phyloP scores from a whole-genome alignment of 2,113 vertebrate genomes.

The Tringa solitaria region DNA sequence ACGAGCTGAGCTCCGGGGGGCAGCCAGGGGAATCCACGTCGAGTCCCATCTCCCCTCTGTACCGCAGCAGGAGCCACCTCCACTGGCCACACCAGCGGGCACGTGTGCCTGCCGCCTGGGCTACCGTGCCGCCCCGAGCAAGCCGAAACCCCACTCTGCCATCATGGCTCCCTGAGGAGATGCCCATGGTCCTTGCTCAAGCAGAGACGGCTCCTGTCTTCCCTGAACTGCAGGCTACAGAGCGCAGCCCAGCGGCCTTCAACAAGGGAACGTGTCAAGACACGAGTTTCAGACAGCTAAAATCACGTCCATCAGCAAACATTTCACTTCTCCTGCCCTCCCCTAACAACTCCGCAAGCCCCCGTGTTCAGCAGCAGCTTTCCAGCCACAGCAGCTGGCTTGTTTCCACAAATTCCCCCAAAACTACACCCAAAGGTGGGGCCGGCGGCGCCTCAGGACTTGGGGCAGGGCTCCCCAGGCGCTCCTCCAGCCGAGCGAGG shows the following conservation, averaged over 20 bases:
- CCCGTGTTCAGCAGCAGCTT: background rate
- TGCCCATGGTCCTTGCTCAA: background rate
- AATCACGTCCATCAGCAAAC: background rate
- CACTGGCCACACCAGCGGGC: accelerated
- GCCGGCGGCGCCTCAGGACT: background rate
- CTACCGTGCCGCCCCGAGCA: accelerated
- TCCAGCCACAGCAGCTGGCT: background rate
- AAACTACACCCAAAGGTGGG: accelerated
- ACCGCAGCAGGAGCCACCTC: accelerated
- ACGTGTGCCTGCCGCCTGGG: accelerated
- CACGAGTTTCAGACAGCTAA: background rate
- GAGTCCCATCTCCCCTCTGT: accelerated
- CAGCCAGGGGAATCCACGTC: accelerated
- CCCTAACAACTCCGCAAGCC: background rate
- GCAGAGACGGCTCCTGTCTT: accelerated
- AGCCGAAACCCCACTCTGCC: accelerated
- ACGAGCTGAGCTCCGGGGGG: accelerated
- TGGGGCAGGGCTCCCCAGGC: slow-evolving; percentile 32
- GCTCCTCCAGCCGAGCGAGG: background rate
- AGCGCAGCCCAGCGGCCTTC: background rate
- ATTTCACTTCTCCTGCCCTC: background rate
- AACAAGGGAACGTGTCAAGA: background rate
- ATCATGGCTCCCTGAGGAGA: background rate
- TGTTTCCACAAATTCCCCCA: background rate
- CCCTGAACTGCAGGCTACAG: accelerated